A percentile compares a stretch with the other conserved stretches of the same genome.
Conservation (phyloP, 2,113 vertebrate species). For the Pelvicachromis taeniatus region DNA sequence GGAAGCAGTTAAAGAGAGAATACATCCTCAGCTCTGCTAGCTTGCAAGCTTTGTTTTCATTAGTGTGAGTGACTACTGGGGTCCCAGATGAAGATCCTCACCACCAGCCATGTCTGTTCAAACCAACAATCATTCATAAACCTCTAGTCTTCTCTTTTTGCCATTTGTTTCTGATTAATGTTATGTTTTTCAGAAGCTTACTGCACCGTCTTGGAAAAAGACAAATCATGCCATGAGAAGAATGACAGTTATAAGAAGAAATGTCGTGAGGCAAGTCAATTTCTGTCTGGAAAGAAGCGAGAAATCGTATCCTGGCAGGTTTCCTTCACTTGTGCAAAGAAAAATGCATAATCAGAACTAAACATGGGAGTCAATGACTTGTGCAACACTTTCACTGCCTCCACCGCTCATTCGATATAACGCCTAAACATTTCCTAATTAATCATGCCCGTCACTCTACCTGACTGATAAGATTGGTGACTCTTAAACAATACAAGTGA, state of each 20-base stretch:
- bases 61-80: slow-evolving; percentile 29
- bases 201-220: background rate
- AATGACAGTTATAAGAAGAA: background rate
- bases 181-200: background rate
- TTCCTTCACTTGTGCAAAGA: slow-evolving; percentile 2
- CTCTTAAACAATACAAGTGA: background rate
- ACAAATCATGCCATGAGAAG: background rate
- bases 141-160: background rate
- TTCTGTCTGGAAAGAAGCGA: background rate
- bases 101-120: background rate
- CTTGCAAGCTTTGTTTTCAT: slow-evolving; percentile 34
- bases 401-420: slow-evolving; percentile 2
- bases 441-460: slow-evolving; percentile 7
- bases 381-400: background rate
- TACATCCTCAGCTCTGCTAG: background rate
- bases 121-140: slow-evolving; percentile 38
- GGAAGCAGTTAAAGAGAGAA: slow-evolving; percentile 26
- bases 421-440: slow-evolving; percentile 27
- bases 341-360: slow-evolving; percentile 14
- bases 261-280: background rate
- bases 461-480: slow-evolving; percentile 38
- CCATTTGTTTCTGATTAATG: background rate
- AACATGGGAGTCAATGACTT: slow-evolving; percentile 13
- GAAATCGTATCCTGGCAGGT: background rate
- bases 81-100: background rate